Evolutionary conservation across 2,797 vertebrate genomes (phyloP).

Genomic region (Sebastes hubbsi): DNA sequence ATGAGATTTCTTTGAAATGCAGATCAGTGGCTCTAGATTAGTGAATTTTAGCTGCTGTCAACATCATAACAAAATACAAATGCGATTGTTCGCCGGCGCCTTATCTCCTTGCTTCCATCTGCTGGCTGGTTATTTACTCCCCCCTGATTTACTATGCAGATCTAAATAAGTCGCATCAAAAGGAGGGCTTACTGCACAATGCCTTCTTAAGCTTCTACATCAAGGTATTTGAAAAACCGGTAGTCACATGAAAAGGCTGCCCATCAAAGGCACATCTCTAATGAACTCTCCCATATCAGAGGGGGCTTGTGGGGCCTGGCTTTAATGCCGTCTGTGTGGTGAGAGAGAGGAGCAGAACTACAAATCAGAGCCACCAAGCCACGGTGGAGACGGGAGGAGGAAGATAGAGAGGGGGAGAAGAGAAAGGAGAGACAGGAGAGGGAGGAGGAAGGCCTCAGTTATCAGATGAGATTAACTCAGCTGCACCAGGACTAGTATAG

Average conservation of each 20-base stretch:
- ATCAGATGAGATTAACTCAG: conserved; percentile 93
- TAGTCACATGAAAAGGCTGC: conserved; percentile 95
- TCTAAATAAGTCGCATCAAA: conserved; percentile 99
- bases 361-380: conserved; percentile 89
- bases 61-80: conserved; percentile 99
- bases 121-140: conserved; percentile 99
- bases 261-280: conserved; percentile 99
- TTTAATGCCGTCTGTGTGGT: conserved; percentile 90
- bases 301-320: conserved; percentile 85
- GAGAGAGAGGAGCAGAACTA: conserved; percentile 80
- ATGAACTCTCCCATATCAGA: conserved; percentile 99
- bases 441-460: conserved; percentile 84
- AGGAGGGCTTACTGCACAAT: conserved; percentile 99
- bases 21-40: conserved; percentile 99
- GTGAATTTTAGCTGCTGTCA: conserved; percentile 99
- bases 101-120: conserved; percentile 99
- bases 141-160: conserved; percentile 99
- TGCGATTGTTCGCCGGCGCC: conserved; percentile 97
- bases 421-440: conserved; percentile 18
- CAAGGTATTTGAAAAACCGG: conserved; percentile 99
- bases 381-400: conserved; percentile 69
- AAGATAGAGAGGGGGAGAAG: conserved; percentile 12
- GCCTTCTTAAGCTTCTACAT: conserved; percentile 99
- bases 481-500: conserved; percentile 75
- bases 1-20: conserved; percentile 99